Base-by-base conservation (phyloP, 2,113 vertebrate genomes). In the Nothoprocta pentlandii region DNA sequence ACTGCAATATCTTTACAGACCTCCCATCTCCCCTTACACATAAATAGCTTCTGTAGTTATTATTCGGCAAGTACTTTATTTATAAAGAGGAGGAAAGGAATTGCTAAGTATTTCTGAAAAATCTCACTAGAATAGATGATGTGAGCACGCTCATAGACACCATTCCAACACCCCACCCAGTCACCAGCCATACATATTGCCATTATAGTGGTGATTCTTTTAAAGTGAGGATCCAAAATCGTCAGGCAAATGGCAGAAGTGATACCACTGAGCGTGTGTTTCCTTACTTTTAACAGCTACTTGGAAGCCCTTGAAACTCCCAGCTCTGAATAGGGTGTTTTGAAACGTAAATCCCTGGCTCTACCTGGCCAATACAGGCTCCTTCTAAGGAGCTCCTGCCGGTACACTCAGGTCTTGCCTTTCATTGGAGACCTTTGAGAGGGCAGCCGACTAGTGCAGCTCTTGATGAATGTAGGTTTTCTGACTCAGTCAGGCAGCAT, bases 401-500 rank as follows among this genome's bases (percentile, higher is more conserved):
- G 47, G n/a, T 13, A 6, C 51, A 13, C 17, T 44, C 62, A 32
- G 19, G 44, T 54, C 58, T 73, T 42, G 15, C 14, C 39, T 74
- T 90, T 74, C 21, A 28, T 42, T 76, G 2, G 36, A 90, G 46
- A 8, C 23, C n/a, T 79, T 87, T 71, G 32, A 62, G 66, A 88
- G 66, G 77, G 30, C 28, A 73, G 22, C 7, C 12, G 44, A 28
- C 10, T 61, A 79, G 32, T 9, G 3, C 34, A 69, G 10, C 10
- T 75, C 14, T 34, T 46, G 63, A 16, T 46, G 11, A 64, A 16
- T 34, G 44, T 2, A 22, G 1, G 1, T 12, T 71, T 73, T 20
- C 32, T 47, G 26, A 3, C 4, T 76, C 84, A 88, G n/a, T 3
- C 10, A 7, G 0, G 0, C 14, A 0, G 0, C 4, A 8, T 67